phyloP scores from a whole-genome alignment of 2,113 vertebrate species.

The Brienomyrus brachyistius region DNA sequence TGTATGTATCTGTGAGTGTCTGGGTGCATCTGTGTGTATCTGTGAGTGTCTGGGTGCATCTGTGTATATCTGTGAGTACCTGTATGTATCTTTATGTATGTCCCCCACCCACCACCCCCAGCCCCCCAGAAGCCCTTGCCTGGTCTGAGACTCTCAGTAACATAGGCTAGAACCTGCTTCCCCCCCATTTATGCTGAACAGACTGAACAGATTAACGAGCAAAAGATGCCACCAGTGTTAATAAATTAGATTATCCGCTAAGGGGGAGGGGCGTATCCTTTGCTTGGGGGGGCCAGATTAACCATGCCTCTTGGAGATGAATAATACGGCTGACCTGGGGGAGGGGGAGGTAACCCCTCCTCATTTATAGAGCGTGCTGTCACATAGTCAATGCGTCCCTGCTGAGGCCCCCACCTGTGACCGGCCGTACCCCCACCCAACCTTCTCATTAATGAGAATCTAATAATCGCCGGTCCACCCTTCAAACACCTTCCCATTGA shows the following conservation, averaged over 20 bases:
- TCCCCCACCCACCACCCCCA: no score
- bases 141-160: neutral
- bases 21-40: neutral
- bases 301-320: conserved; percentile 33
- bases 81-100: neutral
- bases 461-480: conserved; percentile 22
- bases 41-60: neutral
- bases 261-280: conserved; percentile 8
- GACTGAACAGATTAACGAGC: conserved; percentile 27
- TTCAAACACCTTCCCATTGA: neutral
- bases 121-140: neutral
- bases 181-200: neutral
- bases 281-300: conserved; percentile 43
- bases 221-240: conserved; percentile 35
- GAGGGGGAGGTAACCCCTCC: conserved; percentile 19
- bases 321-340: conserved; percentile 28
- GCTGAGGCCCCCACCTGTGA: conserved; percentile 32
- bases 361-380: conserved; percentile 48
- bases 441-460: conserved; percentile 26
- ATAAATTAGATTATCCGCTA: conserved; percentile 46
- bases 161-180: neutral
- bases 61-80: no score
- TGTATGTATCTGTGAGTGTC: neutral
- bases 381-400: conserved; percentile 52
- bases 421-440: conserved; percentile 3